A percentile compares a stretch with the other conserved stretches of the same genome.
Conservation (phyloP, 2,113 vertebrate genomes). For the Colius striatus region DNA sequence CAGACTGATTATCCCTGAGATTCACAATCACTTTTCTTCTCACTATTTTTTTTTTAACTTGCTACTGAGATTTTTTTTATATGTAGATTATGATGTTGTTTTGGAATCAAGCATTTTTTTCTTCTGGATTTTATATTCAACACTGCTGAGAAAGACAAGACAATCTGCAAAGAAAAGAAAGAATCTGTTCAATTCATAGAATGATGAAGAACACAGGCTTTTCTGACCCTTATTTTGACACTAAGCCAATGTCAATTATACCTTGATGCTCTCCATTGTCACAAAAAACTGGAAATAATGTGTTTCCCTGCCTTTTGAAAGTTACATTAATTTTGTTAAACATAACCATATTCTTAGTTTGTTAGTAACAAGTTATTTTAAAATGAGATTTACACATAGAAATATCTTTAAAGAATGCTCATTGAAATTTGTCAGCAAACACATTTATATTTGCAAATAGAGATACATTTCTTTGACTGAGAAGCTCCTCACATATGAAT, state of each 20-base stretch:
- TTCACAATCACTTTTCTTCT: background rate
- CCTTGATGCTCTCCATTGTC: background rate
- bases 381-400: background rate
- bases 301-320: background rate
- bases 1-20: background rate
- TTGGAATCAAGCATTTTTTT: background rate
- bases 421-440: background rate
- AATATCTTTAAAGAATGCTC: background rate
- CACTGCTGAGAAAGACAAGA: background rate
- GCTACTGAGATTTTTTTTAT: background rate
- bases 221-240: background rate
- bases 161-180: background rate
- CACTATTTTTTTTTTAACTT: background rate
- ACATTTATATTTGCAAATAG: too few relatives aligned
- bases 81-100: background rate
- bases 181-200: background rate
- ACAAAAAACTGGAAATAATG: background rate
- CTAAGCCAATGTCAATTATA: background rate
- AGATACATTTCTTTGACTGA: background rate
- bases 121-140: background rate
- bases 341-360: background rate
- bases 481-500: rapidly evolving
- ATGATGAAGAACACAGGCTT: background rate
- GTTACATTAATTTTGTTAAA: background rate
- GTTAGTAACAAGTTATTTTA: background rate